Evolutionary conservation across 2,888 invertebrate genomes (phyloP), one percentile per base, ranked within the genome.

Genomic region (Eumacrocentrus americanus): DNA sequence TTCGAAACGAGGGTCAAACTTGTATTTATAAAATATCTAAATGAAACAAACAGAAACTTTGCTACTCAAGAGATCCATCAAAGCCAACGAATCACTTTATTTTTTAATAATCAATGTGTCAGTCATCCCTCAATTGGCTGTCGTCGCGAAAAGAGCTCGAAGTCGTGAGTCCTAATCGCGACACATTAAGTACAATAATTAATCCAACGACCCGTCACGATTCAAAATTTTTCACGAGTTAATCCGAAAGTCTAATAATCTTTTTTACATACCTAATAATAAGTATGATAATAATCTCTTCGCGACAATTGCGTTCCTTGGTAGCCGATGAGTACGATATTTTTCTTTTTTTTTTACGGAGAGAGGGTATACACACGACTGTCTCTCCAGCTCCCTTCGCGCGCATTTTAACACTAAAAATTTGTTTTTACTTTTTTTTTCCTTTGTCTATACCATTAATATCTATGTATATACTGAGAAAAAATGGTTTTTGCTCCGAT

Each of bases 241-340:
- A 48, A 35, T 59, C 40, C 57, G 29, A 51, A 58, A 67, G 66
- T 63, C 64, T 64, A 65, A 61, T 48, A 60, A 64, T 61, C 63
- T 65, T 70, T 60, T 68, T 72, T 73, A 72, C 71, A 71, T 73
- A 70, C 65, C 73, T 68, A 75, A 75, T 72, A 70, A 70, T 72
- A 73, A 70, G 69, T 75, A 18, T 29, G 47, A 47, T 20, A 37
- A 37, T 52, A 22, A 25, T 44, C 35, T 35, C 35, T 42, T 62
- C 47, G 16, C 51, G 74, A 69, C 63, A 74, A 73, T 74, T 76
- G 74, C 72, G 67, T 73, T 76, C 70, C 72, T 75, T 73, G 73
- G 70, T 72, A 74, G 73, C 69, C 70, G 67, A 74, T 68, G 71
- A 76, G 72, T 77, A 76, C 73, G 71, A 74, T 72, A 22, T 54